Conservation (phyloP, 2,113 vertebrate genomes). For the Hyperopisus bebe region DNA sequence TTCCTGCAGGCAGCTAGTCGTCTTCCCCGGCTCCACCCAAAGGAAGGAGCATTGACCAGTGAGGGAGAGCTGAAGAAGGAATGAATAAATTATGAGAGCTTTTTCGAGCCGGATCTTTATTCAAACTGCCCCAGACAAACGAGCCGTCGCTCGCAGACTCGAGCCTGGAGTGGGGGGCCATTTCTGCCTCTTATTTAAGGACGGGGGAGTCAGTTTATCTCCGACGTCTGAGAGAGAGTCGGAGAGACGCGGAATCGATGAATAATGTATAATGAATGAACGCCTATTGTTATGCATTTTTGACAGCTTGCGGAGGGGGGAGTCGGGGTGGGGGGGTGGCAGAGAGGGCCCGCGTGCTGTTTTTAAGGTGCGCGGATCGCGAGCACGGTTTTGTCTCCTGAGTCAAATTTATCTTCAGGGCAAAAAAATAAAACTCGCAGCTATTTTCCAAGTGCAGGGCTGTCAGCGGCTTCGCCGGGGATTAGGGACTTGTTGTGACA, state of each 20-base stretch:
- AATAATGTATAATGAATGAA: background rate
- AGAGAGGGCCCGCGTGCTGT: background rate
- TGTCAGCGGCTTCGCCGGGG: background rate
- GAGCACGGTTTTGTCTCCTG: background rate
- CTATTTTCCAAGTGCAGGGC: background rate
- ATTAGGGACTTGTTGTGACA: conserved; percentile 22
- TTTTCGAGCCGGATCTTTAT: background rate
- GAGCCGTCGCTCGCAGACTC: background rate
- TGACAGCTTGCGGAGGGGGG: background rate
- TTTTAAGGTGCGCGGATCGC: background rate
- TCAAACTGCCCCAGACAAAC: background rate
- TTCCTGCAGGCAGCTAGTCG: background rate
- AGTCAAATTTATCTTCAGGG: background rate
- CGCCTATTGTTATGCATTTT: background rate
- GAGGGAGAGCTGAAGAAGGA: background rate
- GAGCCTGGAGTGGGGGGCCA: background rate
- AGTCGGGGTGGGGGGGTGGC: background rate
- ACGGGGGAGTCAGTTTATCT: background rate
- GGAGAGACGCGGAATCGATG: background rate
- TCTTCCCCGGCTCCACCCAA: background rate
- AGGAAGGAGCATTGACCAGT: background rate
- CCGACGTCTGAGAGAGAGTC: background rate
- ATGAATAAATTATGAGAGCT: conserved; percentile 8
- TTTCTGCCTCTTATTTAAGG: background rate
- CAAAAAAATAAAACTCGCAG: background rate